A percentile compares a stretch with the other conserved stretches of the same genome.
These are phyloP conservation scores for Drosophila quinaria DNA, from an alignment of 2,888 invertebrate species.

Conservation along the genomic window DNA sequence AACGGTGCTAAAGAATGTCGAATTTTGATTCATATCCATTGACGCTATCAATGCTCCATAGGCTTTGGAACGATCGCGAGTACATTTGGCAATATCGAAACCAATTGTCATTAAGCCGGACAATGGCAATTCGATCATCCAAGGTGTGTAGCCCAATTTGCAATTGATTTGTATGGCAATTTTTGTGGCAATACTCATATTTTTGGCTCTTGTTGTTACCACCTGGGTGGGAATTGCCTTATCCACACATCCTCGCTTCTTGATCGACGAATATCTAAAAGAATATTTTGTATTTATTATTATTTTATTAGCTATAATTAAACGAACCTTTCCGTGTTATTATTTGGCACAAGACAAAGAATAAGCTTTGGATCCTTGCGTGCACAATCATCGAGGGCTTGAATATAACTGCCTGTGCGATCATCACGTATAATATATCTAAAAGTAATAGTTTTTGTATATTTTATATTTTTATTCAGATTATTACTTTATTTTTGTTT, in stretches of 20 bases:
- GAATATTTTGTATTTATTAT: neutral
- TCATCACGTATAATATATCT: conserved; percentile 87
- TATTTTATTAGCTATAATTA: neutral
- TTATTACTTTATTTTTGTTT: too few species aligned
- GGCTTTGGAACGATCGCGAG: conserved; percentile 88
- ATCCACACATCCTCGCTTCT: conserved; percentile 93
- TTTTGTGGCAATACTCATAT: conserved; percentile 94
- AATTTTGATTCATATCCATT: conserved; percentile 87
- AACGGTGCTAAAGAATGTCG: conserved; percentile 91
- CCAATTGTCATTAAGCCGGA: conserved; percentile 92
- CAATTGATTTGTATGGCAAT: conserved; percentile 97
- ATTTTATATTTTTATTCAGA: too few species aligned
- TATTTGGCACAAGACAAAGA: conserved; percentile 90
- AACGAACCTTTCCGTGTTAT: conserved; percentile 88
- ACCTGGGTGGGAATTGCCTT: conserved; percentile 90
- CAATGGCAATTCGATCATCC: conserved; percentile 91
- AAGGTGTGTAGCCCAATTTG: conserved; percentile 96
- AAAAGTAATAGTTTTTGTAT: conserved; percentile 1
- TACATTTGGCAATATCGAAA: conserved; percentile 95
- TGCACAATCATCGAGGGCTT: conserved; percentile 88
- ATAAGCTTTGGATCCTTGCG: conserved; percentile 89
- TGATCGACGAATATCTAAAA: conserved; percentile 91
- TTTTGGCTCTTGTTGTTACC: conserved; percentile 69
- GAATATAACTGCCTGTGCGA: conserved; percentile 88
- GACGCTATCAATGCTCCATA: conserved; percentile 94